These are phyloP conservation scores for Motacilla alba DNA, from an alignment of 2,113 vertebrate genomes.

Conservation along the genomic window DNA sequence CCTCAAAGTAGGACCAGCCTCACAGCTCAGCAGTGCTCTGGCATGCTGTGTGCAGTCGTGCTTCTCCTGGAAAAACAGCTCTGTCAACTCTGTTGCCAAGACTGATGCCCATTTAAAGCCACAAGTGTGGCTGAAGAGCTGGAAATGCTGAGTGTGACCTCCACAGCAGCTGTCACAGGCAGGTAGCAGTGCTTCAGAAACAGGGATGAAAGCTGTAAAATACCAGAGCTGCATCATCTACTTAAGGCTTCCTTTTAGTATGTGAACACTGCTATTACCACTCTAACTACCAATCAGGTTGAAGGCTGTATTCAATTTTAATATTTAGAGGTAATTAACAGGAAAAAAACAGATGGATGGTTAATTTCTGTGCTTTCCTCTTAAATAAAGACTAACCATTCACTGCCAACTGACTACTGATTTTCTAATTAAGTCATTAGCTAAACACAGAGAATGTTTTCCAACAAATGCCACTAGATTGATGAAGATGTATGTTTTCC, in stretches of 20 bases:
- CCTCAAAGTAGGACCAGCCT: not conserved
- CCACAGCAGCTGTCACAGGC: not conserved
- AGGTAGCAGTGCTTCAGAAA: not conserved
- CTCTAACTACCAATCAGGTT: conserved; percentile 8
- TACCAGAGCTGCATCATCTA: not conserved
- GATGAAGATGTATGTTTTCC: conserved; percentile 5
- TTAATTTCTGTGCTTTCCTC: conserved; percentile 32
- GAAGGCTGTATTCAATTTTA: conserved; percentile 18
- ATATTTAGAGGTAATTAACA: conserved; percentile 48
- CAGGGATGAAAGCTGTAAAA: not conserved
- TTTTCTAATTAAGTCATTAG: conserved; percentile 56
- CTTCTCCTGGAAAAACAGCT: not conserved
- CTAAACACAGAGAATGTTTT: conserved; percentile 39
- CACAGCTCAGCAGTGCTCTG: not conserved
- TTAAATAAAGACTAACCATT: conserved; percentile 37
- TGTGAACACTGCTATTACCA: not conserved
- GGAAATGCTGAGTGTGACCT: not conserved
- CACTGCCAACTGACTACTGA: conserved; percentile 45
- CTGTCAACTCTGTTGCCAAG: not conserved
- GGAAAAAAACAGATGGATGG: conserved; percentile 41
- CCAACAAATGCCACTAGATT: conserved; percentile 24
- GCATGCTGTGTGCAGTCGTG: accelerated
- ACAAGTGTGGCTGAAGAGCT: not conserved
- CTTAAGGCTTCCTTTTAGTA: not conserved
- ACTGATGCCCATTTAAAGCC: not conserved